Conservation (phyloP, 2,888 invertebrate genomes). For the Calliphora vomitoria region DNA sequence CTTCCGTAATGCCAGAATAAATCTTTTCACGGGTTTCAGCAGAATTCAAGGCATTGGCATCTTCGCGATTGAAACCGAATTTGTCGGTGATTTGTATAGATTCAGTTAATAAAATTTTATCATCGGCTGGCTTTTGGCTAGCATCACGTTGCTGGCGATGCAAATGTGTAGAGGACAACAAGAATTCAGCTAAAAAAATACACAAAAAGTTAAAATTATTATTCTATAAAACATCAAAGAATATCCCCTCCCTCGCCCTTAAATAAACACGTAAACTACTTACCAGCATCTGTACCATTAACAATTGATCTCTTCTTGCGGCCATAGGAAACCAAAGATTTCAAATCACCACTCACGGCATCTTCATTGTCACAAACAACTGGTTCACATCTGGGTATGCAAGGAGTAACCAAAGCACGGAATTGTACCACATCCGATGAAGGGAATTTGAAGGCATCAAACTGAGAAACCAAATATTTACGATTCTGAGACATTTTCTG, state of each 20-base stretch:
- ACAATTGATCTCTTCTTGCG: constrained; percentile 90
- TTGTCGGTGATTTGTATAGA: constrained; percentile 97
- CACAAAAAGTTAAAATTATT: constrained; percentile 54
- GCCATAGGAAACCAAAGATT: constrained; percentile 93
- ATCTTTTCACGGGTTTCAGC: constrained; percentile 89
- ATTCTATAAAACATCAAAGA: constrained; percentile 5
- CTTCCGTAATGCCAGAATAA: constrained; percentile 88
- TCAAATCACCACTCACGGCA: constrained; percentile 87
- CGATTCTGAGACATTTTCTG: constrained; percentile 92
- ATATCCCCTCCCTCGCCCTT: background rate
- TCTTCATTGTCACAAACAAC: constrained; percentile 93
- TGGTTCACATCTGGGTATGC: constrained; percentile 96
- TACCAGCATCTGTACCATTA: constrained; percentile 84
- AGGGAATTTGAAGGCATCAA: constrained; percentile 98
- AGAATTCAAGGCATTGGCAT: constrained; percentile 84
- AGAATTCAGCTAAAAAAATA: constrained; percentile 79
- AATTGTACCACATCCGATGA: constrained; percentile 97
- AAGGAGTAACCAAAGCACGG: constrained; percentile 96
- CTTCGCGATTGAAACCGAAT: constrained; percentile 92
- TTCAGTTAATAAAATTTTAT: constrained; percentile 95
- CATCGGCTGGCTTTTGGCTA: constrained; percentile 86
- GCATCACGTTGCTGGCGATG: constrained; percentile 82
- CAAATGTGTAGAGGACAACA: constrained; percentile 76
- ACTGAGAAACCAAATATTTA: constrained; percentile 94
- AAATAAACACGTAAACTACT: constrained; percentile 69